These are phyloP conservation scores for Melopsittacus undulatus DNA, from an alignment of 2,797 vertebrate genomes.

Conservation along the genomic window DNA sequence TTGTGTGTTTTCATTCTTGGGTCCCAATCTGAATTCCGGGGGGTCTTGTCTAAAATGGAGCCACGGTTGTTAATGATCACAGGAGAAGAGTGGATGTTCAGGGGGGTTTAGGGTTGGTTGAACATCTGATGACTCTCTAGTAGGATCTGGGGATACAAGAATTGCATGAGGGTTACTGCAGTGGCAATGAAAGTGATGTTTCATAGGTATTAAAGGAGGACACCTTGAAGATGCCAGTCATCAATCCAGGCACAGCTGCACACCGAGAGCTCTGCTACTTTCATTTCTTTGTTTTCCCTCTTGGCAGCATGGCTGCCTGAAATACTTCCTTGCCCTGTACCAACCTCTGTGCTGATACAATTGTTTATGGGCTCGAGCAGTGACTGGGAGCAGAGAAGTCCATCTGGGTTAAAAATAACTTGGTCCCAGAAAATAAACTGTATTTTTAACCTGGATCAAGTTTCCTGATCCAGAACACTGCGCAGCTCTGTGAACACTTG, in stretches of 20 bases:
- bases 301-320: background rate
- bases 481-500: background rate
- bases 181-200: background rate
- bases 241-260: background rate
- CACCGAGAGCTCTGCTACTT: background rate
- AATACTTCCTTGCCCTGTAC: background rate
- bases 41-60: background rate
- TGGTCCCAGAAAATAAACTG: constrained; percentile 50
- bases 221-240: background rate
- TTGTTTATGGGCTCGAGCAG: background rate
- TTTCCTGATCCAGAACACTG: constrained; percentile 37
- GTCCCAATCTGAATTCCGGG: background rate
- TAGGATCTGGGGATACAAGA: background rate
- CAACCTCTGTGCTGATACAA: background rate
- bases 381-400: constrained; percentile 23
- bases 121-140: background rate
- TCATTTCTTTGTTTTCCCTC: no score
- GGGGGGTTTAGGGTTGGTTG: background rate
- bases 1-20: accelerated
- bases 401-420: constrained; percentile 61
- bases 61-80: background rate
- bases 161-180: background rate
- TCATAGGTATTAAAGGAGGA: background rate
- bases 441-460: constrained; percentile 65
- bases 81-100: background rate